Conservation (phyloP, 2,888 invertebrate genomes). For the Philhelius pedissequus region DNA sequence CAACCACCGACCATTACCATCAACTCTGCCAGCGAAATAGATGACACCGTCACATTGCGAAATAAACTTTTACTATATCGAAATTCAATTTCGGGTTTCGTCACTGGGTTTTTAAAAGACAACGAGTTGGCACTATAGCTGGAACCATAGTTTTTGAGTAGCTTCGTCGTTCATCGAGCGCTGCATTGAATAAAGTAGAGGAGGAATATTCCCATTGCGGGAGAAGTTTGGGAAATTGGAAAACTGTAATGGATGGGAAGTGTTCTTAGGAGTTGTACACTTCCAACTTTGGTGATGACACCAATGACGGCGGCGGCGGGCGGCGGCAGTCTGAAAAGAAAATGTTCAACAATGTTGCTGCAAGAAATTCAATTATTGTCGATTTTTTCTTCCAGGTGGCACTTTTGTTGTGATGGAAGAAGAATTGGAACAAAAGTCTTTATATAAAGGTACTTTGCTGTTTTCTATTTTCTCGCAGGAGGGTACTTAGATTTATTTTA, state of each 20-base stretch:
- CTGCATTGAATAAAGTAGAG: background rate
- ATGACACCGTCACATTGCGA: constrained; percentile 63
- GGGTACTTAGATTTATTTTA: constrained; percentile 45
- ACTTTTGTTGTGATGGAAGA: background rate
- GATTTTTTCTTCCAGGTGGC: background rate
- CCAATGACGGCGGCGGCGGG: constrained; percentile 10
- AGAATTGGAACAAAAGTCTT: background rate
- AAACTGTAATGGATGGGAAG: constrained; percentile 63
- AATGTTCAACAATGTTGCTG: constrained; percentile 45
- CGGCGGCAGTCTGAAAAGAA: constrained; percentile 3
- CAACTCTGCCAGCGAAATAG: constrained; percentile 1
- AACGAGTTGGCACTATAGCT: background rate
- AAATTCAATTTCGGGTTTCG: constrained; percentile 65
- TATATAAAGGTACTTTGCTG: background rate
- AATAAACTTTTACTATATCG: constrained; percentile 65
- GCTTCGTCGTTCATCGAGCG: background rate
- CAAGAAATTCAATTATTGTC: constrained; percentile 63
- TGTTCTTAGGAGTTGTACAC: constrained; percentile 23
- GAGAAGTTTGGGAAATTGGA: constrained; percentile 58
- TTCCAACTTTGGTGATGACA: no score
- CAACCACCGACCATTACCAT: constrained; percentile 21
- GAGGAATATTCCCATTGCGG: constrained; percentile 36
- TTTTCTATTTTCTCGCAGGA: background rate
- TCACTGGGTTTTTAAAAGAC: constrained; percentile 40
- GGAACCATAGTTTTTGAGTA: background rate